Conservation (phyloP, 1,140 invertebrate species). For the Apis florea region DNA sequence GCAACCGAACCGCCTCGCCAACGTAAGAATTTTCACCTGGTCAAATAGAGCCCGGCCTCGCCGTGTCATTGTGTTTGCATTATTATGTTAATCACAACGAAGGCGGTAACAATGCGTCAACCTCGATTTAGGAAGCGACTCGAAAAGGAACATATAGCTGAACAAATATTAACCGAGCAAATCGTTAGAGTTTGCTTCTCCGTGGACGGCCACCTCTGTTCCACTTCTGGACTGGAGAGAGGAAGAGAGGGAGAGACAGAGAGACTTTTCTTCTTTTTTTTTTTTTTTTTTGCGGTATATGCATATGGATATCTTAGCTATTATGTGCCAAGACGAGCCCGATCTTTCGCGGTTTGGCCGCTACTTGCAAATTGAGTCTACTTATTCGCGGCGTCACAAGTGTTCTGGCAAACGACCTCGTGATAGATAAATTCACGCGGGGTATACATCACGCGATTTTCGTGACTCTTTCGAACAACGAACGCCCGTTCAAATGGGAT, state of each 20-base stretch:
- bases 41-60: conserved; percentile 74
- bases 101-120: conserved; percentile 78
- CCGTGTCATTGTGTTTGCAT: conserved; percentile 79
- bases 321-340: background rate
- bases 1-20: conserved; percentile 52
- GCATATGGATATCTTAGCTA: too few species aligned
- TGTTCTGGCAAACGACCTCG: conserved; percentile 40
- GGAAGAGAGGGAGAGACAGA: background rate
- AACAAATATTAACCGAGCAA: conserved; percentile 76
- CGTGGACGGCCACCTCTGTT: conserved; percentile 22
- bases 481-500: background rate
- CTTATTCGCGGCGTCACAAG: conserved; percentile 43
- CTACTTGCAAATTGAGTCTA: conserved; percentile 56
- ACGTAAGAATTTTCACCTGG: conserved; percentile 77
- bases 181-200: conserved; percentile 72
- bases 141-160: conserved; percentile 70
- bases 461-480: background rate
- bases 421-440: conserved; percentile 26
- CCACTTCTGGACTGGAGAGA: background rate
- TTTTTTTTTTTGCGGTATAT: too few species aligned
- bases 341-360: conserved; percentile 1
- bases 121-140: conserved; percentile 80
- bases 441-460: conserved; percentile 13
- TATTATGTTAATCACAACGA: conserved; percentile 79
- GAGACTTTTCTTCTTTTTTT: background rate